A percentile compares a stretch with the other conserved stretches of the same genome.
Evolutionary conservation across 2,797 vertebrate genomes (phyloP).

Genomic region (Vespertilio murinus): DNA sequence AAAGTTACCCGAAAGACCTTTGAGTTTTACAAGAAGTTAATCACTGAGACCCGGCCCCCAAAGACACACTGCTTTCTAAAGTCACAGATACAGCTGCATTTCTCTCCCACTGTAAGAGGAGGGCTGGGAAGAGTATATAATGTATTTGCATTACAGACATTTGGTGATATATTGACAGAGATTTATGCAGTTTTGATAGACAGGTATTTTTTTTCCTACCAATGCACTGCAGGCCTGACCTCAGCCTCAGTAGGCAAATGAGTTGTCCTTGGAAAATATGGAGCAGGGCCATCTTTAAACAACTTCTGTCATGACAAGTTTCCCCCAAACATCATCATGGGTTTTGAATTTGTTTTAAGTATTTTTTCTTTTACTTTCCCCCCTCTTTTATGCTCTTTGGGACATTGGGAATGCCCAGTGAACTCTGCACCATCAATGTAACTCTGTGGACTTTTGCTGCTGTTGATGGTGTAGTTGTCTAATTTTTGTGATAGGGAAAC

Average conservation of each 20-base stretch:
- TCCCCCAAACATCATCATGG: slow-evolving; percentile 73
- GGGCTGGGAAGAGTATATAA: neutral
- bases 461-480: slow-evolving; percentile 84
- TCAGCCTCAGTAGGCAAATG: neutral
- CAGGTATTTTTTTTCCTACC: neutral
- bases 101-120: neutral
- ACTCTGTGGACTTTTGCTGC: slow-evolving; percentile 84
- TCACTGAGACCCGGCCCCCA: neutral
- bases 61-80: neutral
- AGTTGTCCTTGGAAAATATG: neutral
- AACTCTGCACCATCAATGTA: slow-evolving; percentile 82
- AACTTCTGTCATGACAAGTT: slow-evolving; percentile 70
- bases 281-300: neutral
- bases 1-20: slow-evolving; percentile 38
- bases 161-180: neutral
- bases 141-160: neutral
- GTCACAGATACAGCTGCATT: neutral
- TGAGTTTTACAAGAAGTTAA: neutral
- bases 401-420: slow-evolving; percentile 77
- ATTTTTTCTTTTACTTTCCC: slow-evolving; percentile 62
- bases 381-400: slow-evolving; percentile 72
- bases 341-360: slow-evolving; percentile 64
- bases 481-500: slow-evolving; percentile 87
- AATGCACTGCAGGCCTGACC: neutral
- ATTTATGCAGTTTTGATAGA: neutral